A percentile compares a stretch with the other conserved stretches of the same genome.
Evolutionary conservation across 2,113 vertebrate genomes (phyloP).

Genomic region (Numida meleagris): DNA sequence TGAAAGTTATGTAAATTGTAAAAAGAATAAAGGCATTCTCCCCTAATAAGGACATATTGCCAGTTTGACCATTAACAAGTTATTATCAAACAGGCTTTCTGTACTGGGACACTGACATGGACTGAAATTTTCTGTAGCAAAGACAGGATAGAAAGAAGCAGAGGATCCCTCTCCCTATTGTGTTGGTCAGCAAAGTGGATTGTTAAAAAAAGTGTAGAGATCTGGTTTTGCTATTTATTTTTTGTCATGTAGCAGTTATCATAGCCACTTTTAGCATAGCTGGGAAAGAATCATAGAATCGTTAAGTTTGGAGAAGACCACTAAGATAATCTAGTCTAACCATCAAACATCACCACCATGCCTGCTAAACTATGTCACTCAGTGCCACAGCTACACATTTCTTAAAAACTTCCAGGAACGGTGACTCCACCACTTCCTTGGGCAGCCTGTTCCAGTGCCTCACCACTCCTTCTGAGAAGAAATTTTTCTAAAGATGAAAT

Average conservation of each 20-base stretch:
- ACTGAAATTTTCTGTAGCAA: not conserved
- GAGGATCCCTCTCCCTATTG: not conserved
- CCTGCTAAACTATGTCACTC: too few relatives aligned
- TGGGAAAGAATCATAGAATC: not conserved
- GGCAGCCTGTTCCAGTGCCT: too few relatives aligned
- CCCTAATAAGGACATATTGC: not conserved
- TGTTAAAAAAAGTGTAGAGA: not conserved
- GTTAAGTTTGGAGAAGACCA: too few relatives aligned
- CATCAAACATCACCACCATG: too few relatives aligned
- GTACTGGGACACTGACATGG: not conserved
- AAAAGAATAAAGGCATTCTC: not conserved
- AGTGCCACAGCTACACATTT: too few relatives aligned
- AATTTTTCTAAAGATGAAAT: too few relatives aligned
- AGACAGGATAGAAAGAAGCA: not conserved
- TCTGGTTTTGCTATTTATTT: not conserved
- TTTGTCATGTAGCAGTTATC: not conserved
- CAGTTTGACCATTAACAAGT: not conserved
- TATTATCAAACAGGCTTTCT: not conserved
- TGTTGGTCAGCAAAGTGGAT: not conserved
- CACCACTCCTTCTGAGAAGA: too few relatives aligned
- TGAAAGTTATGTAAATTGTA: accelerated
- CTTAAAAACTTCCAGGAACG: too few relatives aligned
- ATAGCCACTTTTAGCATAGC: not conserved
- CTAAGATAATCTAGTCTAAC: too few relatives aligned
- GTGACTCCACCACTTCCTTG: too few relatives aligned